Base-by-base conservation (phyloP, 2,888 invertebrate genomes). In the Archips crataeganus region DNA sequence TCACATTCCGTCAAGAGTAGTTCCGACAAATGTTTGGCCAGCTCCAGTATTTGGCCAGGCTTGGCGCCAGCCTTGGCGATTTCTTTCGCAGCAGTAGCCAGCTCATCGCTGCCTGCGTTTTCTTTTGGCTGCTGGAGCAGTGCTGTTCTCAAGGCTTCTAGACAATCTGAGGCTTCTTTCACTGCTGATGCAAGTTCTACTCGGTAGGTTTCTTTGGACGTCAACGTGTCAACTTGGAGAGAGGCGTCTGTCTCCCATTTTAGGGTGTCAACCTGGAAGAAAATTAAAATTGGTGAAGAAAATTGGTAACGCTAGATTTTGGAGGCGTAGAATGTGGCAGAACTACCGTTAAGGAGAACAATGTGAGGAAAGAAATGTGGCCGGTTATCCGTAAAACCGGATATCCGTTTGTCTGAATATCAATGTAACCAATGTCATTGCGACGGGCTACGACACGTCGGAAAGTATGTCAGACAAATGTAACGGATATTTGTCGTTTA, bases 191-290 rank as follows among this genome's bases (percentile, higher is more conserved):
- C 95, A 51, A 98, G 89, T 87, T 98, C 98, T 80, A 96, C 96
- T 70, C 96, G 91, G 84, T 98, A 98, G 0, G 98, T 98, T 84
- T 98, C 98, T 86, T 97, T 97, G 4, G 97, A 96, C 59, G 97
- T 97, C 57, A 98, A 88, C 0, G 98, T 98, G 84, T 98, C 96
- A 1, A 98, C 98, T 94, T 98, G 98, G 5, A 97, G 96, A 0
- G 97, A 96, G 0, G 96, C 96, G 81, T 98, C 97, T 15, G 96
- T 96, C 83, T 97, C 97, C 88, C 97, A 96, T 86, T 95, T 96
- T 8, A 97, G 90, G 0, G 97, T 97, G 77, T 97, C 96, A 10
- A 97, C 97, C 91, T 97, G 95, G 1, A 95, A 72, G 71, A 66
- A 13, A 64, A n/a, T n/a, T n/a, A n/a, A n/a, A n/a, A n/a, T n/a